Base-by-base conservation (phyloP, 53 echinoderm and acorn worm species). In the Glandiceps talaboti region DNA sequence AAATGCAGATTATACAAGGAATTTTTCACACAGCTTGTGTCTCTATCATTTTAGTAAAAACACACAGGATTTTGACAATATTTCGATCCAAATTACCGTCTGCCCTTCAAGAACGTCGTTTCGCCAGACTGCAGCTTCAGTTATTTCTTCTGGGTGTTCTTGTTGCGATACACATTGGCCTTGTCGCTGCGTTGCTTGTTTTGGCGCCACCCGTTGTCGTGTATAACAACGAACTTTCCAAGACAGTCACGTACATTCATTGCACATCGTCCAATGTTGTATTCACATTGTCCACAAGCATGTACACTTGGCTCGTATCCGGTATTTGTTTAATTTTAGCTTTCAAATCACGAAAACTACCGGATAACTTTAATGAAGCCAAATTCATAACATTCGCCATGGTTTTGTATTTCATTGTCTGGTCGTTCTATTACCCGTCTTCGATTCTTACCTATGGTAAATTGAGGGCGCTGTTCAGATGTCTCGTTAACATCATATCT, bases 301-400 rank as follows among this genome's bases (percentile, higher is more conserved):
- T 79, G 30, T 93, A 90, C 88, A 93, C 87, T 76, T 85, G 86
- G 73, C 75, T 93, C 73, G 79, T 93, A 72, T 82, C 90, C 27
- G 78, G 80, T 31, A 73, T 93, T 28, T 90, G 90, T 76, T 93
- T 93, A 74, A 84, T 90, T 25, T 89, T 93, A 27, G 90, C 93
- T 26, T 93, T 90, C 77, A 85, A 87, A n/a, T 89, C 93, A 27
- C 82, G 93, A 45, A 93, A 93, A 82, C 89, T 90, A 30, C 93
- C 93, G 1, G 90, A 93, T 33, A 93, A 93, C 27, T 93, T 90
- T 79, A 89, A 93, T 83, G 93, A 93, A 78, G 90, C 93, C 74
- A 87, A 89, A 20, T 93, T 90, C 82, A 93, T 93, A 76, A 90
- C 93, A 1, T 89, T 90, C 73, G 85, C 86, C 76, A 93, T 93